These are phyloP conservation scores for Oophaga sylvatica DNA, from an alignment of 2,797 vertebrate species.

Conservation along the genomic window DNA sequence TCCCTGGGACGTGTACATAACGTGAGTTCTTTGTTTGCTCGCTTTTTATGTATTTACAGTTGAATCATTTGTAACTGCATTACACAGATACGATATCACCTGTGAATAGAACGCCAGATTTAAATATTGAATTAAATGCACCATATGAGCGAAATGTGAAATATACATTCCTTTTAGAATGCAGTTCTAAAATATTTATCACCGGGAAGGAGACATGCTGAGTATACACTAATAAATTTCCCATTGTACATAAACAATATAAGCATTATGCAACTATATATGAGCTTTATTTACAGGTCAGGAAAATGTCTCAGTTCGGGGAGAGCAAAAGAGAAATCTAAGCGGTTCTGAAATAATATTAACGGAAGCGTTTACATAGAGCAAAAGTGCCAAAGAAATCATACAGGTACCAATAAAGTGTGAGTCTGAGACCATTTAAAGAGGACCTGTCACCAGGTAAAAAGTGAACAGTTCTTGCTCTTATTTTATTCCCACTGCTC, in stretches of 20 bases:
- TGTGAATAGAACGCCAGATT: constrained; percentile 21
- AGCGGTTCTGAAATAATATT: background rate
- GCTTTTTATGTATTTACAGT: constrained; percentile 5
- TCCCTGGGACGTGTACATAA: background rate
- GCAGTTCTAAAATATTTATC: constrained; percentile 50
- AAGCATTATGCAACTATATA: constrained; percentile 35
- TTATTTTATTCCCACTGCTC: no score
- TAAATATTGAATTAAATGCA: constrained; percentile 43
- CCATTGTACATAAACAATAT: constrained; percentile 34
- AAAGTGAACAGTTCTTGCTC: no score
- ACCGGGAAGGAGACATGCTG: constrained; percentile 42
- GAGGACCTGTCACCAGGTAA: no score
- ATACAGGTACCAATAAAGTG: background rate
- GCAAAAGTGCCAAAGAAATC: background rate
- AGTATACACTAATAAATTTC: constrained; percentile 40
- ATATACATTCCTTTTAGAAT: constrained; percentile 32
- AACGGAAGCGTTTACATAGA: background rate
- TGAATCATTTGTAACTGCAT: constrained; percentile 26
- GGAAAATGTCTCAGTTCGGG: background rate
- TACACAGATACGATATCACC: constrained; percentile 17
- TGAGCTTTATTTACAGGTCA: constrained; percentile 56
- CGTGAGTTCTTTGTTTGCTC: background rate
- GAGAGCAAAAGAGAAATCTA: background rate
- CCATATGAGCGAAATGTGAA: constrained; percentile 18
- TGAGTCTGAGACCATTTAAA: background rate